Evolutionary conservation across 2,797 vertebrate species (phyloP).

Genomic region (Neosilurus hyrtlii): DNA sequence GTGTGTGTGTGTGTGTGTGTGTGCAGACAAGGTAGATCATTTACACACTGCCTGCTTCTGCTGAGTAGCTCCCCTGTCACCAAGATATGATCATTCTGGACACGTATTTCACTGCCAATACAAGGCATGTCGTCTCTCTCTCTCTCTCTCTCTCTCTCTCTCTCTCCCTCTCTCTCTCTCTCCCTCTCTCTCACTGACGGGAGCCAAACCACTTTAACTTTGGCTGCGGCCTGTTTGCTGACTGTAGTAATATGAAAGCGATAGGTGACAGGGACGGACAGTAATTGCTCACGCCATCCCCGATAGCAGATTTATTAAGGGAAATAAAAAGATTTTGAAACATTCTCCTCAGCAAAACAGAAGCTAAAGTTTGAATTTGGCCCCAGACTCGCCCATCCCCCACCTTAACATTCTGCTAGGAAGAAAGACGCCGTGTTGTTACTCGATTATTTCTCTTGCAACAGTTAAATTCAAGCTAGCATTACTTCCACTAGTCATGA

Average conservation of each 20-base stretch:
- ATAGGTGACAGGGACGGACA: constrained; percentile 47
- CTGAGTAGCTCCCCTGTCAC: constrained; percentile 56
- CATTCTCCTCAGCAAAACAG: constrained; percentile 46
- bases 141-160: constrained; percentile 21
- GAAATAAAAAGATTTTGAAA: constrained; percentile 19
- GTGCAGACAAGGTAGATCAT: constrained; percentile 44
- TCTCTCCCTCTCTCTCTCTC: constrained; percentile 32
- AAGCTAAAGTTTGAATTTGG: constrained; percentile 14
- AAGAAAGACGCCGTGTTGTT: background rate
- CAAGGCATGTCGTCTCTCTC: constrained; percentile 47
- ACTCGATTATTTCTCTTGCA: background rate
- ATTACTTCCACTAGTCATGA: background rate
- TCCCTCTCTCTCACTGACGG: constrained; percentile 46
- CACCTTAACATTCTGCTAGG: too few species aligned
- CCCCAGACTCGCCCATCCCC: background rate
- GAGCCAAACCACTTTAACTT: constrained; percentile 66
- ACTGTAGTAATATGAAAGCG: constrained; percentile 53
- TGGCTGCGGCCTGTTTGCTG: constrained; percentile 60
- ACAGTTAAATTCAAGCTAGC: background rate
- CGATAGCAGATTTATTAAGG: constrained; percentile 52
- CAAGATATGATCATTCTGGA: constrained; percentile 57
- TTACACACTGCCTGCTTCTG: constrained; percentile 53
- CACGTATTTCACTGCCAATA: constrained; percentile 57
- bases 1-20: constrained; percentile 38
- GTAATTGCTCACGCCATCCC: constrained; percentile 46